phyloP scores from a whole-genome alignment of 2,113 vertebrate species.

The Ictidomys tridecemlineatus region DNA sequence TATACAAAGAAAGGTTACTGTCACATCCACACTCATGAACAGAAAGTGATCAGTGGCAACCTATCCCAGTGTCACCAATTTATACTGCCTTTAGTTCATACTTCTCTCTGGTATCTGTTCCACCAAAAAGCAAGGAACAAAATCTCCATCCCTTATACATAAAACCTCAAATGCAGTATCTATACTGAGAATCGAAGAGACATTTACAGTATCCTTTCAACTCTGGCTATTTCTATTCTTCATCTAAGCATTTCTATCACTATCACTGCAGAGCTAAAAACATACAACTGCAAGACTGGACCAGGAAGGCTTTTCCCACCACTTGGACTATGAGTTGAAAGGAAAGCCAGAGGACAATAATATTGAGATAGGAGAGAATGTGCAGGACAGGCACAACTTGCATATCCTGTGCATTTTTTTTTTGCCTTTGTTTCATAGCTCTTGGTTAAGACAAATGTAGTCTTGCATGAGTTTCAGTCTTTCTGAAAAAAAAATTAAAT shows the following conservation, averaged over 20 bases:
- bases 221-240: constrained; percentile 16
- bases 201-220: background rate
- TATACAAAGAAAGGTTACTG: background rate
- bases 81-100: background rate
- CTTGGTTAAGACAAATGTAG: background rate
- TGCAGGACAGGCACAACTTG: background rate
- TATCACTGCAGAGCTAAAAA: background rate
- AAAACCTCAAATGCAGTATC: background rate
- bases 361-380: background rate
- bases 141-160: background rate
- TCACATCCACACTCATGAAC: background rate
- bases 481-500: background rate
- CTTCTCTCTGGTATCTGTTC: background rate
- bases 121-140: background rate
- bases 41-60: background rate
- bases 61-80: background rate
- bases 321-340: background rate
- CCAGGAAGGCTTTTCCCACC: background rate
- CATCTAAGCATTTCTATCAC: constrained; percentile 1
- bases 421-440: background rate
- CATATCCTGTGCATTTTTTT: background rate
- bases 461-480: background rate
- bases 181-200: background rate
- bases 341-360: constrained; percentile 28
- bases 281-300: background rate